Conservation (phyloP, 2,113 vertebrate species). For the Pseudolaguvia tuberculata region DNA sequence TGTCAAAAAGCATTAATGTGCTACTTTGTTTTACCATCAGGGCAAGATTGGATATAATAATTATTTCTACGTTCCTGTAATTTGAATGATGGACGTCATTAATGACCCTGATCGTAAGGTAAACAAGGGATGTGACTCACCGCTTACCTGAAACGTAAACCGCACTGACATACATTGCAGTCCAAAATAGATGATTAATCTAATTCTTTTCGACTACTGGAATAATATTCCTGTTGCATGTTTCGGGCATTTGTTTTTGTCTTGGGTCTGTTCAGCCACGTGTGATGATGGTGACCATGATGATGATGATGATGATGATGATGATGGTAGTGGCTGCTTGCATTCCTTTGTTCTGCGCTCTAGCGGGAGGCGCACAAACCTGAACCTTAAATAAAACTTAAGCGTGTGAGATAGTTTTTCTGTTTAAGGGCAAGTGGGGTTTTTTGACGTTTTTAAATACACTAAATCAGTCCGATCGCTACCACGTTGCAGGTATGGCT, state of each 20-base stretch:
- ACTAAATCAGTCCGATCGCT: background rate
- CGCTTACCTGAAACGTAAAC: conserved; percentile 13
- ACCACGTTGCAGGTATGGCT: background rate
- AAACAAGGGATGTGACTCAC: background rate
- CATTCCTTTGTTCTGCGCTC: conserved; percentile 57
- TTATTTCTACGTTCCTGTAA: background rate
- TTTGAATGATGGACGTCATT: background rate
- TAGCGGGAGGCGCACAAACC: conserved; percentile 22
- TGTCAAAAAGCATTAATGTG: background rate
- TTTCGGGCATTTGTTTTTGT: conserved; percentile 34
- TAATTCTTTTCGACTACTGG: background rate
- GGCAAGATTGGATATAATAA: background rate
- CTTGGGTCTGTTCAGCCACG: conserved; percentile 48
- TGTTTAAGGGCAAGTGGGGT: background rate
- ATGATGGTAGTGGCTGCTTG: conserved; percentile 38
- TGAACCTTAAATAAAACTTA: background rate
- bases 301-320: conserved; percentile 32
- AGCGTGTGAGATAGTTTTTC: background rate
- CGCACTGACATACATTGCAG: background rate
- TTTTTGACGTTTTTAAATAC: background rate
- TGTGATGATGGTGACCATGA: conserved; percentile 47
- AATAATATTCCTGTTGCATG: background rate
- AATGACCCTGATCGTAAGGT: background rate
- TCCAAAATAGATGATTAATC: background rate
- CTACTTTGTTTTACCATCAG: background rate